These are phyloP conservation scores for Axinella damicornis DNA, from an alignment of 37 sponge, comb jelly and placozoan genomes.

Conservation along the genomic window DNA sequence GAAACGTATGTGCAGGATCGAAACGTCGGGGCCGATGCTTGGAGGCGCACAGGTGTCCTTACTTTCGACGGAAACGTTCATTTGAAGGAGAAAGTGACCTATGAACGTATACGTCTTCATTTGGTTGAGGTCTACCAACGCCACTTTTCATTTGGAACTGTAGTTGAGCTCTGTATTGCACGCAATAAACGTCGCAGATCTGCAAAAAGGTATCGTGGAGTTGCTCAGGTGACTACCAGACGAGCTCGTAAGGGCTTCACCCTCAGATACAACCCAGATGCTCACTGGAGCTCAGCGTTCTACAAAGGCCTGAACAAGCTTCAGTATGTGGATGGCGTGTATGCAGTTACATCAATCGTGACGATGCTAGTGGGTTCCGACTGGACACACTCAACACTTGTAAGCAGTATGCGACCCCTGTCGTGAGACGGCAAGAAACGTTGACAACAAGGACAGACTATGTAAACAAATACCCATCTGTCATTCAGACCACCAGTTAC, in stretches of 20 bases:
- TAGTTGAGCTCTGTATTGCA: constrained; percentile 40
- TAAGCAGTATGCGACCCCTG: too few species aligned
- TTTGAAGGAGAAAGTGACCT: constrained; percentile 38
- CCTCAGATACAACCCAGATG: too few species aligned
- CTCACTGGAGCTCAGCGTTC: too few species aligned
- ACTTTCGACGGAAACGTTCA: constrained; percentile 45
- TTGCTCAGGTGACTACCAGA: constrained; percentile 31
- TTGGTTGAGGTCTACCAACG: constrained; percentile 19
- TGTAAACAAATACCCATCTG: too few species aligned
- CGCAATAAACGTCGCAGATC: constrained; percentile 37
- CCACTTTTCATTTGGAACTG: constrained; percentile 37
- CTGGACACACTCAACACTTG: too few species aligned
- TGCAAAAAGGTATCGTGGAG: constrained; percentile 24
- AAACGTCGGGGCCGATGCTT: constrained; percentile 40
- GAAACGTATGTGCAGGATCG: constrained; percentile 22
- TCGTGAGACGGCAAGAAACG: too few species aligned
- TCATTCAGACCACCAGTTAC: too few species aligned
- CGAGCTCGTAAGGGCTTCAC: constrained; percentile 40
- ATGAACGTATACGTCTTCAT: constrained; percentile 30
- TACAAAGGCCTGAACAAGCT: too few species aligned
- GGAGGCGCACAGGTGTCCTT: constrained; percentile 47
- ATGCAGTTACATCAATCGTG: too few species aligned
- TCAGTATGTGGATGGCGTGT: too few species aligned
- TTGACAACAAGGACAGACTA: too few species aligned
- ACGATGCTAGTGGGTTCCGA: too few species aligned